Conservation (phyloP, 2,888 invertebrate species). For the Phyllotreta striolata region DNA sequence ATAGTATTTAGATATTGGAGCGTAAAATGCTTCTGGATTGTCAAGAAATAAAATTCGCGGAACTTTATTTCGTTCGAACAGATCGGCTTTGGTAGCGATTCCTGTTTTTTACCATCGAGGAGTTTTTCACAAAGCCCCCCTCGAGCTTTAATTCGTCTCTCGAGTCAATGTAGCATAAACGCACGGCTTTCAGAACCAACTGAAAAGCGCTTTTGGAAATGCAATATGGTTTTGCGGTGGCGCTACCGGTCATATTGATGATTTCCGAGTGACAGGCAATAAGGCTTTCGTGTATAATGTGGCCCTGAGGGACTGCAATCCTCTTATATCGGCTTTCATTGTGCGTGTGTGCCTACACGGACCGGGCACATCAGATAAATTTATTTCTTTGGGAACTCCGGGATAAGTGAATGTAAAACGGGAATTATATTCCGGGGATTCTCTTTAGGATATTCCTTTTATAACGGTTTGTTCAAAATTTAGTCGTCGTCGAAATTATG, state of each 20-base stretch:
- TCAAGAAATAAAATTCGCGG: constrained; percentile 20
- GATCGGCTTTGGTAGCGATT: constrained; percentile 26
- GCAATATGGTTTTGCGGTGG: constrained; percentile 55
- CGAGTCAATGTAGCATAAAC: constrained; percentile 33
- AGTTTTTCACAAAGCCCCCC: constrained; percentile 26
- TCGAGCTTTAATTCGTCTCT: constrained; percentile 31
- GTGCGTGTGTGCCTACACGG: constrained; percentile 33
- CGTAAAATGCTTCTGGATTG: neutral
- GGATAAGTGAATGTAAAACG: constrained; percentile 43
- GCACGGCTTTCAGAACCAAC: constrained; percentile 43
- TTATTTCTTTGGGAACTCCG: constrained; percentile 41
- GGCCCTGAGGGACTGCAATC: constrained; percentile 48
- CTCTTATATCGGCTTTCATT: constrained; percentile 47
- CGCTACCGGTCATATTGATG: constrained; percentile 54
- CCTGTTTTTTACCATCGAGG: constrained; percentile 27
- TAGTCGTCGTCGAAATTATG: constrained; percentile 22
- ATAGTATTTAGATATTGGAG: too few species aligned
- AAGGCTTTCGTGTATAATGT: constrained; percentile 51
- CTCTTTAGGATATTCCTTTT: constrained; percentile 13
- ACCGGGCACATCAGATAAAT: constrained; percentile 39
- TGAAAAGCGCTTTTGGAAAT: constrained; percentile 51
- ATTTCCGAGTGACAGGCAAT: constrained; percentile 53
- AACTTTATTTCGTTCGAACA: constrained; percentile 14
- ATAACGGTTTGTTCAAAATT: constrained; percentile 31
- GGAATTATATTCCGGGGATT: constrained; percentile 34